Evolutionary conservation across 2,888 invertebrate genomes (phyloP), one percentile per base, ranked within the genome.

Genomic region (Ametastegia equiseti): DNA sequence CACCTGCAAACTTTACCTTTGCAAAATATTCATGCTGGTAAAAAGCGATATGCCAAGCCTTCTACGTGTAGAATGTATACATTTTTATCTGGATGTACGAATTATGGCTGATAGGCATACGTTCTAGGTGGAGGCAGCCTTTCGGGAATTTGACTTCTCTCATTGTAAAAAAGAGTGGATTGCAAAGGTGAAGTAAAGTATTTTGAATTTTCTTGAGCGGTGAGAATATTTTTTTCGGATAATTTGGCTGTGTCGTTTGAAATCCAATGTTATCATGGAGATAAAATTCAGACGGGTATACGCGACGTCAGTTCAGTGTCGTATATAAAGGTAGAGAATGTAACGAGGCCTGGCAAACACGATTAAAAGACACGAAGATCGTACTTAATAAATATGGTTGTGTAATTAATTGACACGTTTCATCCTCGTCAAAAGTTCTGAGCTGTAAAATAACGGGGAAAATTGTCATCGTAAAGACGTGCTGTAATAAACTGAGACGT

Each of bases 401-500:
- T n/a, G n/a, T 71, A 71, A 71, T 71, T 71, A 75, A 75, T 75
- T 36, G 75, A 57, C 75, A 57, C 57, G 19, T 75, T 75, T 54
- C 39, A 75, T 75, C 36, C 33, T 54, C 75, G 75, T 75, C 57
- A 47, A 75, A 75, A 54, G 50, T 75, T 50, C 75, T 36, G 11
- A 45, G 54, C 23, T 36, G 54, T 75, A 54, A 75, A 54, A 57
- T 75, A 75, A 36, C 54, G n/a, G 33, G 50, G 19, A 47, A 54
- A 75, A 75, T 75, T 75, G 50, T 57, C 54, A 54, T 75, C 75
- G 75, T 75, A 75, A 75, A 75, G 54, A 23, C 54, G 19, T 36
- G 75, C 54, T 54, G 50, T 75, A 50, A 75, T 75, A 57, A 75
- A 57, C 36, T 75, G 30, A 60, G 42, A 42, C 42, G 36, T 78